Evolutionary conservation across 92 coral and sea anemone genomes (phyloP).

Genomic region (Umimayanthus kanabou): DNA sequence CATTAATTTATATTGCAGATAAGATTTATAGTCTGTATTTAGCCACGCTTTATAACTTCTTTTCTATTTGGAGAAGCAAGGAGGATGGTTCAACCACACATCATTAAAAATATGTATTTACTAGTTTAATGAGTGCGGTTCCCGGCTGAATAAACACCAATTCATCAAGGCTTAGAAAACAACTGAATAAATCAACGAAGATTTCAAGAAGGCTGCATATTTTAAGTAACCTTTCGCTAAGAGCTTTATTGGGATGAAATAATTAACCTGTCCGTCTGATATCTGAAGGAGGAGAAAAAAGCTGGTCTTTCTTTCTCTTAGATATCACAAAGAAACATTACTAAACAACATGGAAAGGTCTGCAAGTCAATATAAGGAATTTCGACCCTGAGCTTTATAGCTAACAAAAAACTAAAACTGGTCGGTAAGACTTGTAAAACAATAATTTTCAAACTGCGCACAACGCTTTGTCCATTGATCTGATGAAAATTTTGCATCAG

Average conservation of each 20-base stretch:
- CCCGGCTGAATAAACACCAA: neutral
- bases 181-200: neutral
- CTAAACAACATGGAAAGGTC: neutral
- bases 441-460: neutral
- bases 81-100: neutral
- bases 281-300: neutral
- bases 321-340: neutral
- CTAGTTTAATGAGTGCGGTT: neutral
- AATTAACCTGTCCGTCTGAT: neutral
- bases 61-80: too few species aligned
- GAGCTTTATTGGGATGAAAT: neutral
- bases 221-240: neutral
- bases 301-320: neutral
- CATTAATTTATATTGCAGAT: neutral
- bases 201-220: neutral
- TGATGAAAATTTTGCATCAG: neutral
- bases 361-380: too few species aligned
- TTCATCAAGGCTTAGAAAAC: neutral
- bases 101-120: neutral
- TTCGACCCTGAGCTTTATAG: neutral
- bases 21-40: neutral
- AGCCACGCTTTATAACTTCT: neutral
- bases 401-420: neutral
- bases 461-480: too few species aligned
- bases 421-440: neutral